Evolutionary conservation across 2,797 vertebrate genomes (phyloP), one percentile per base, ranked within the genome.

Genomic region (Falco concolor): DNA sequence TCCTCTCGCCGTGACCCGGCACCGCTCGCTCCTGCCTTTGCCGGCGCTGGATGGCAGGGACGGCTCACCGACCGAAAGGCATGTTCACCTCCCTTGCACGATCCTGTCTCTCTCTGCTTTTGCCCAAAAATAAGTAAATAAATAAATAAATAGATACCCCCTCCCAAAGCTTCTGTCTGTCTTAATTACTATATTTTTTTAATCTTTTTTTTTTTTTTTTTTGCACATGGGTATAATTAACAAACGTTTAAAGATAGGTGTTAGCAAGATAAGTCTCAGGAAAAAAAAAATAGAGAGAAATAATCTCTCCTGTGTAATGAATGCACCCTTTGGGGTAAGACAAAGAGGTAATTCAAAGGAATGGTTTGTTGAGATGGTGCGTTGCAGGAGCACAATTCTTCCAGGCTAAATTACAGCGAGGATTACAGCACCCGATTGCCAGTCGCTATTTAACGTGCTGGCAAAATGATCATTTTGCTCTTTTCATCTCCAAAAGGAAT

Each of bases 261-360:
- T 72, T 91, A 68, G 53, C 65, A 90, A 92, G 84, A 79, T 72
- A 87, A 96, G 13, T 59, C 79, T 94, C 52, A 57, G 73, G 3
- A 78, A 82, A 91, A 14, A 77, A 84, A 82, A 91, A 14, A 77
- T 44, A 84, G 53, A n/a, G 42, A 87, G 72, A 93, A 96, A 95
- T 91, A 84, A 95, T 90, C 72, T 89, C 70, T 87, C 47, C 57
- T 49, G 67, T 1, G 0, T 89, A 95, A 96, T 91, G 93, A 94
- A 93, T 87, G 89, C 20, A 30, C 72, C 94, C 94, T 95, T 96
- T 15, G 5, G 93, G 92, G 79, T 94, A 93, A 97, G 84, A 97
- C 95, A 97, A 97, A 96, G 96, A 96, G 91, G 83, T 94, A 92
- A 94, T 96, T 96, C 94, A 96, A 85, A 94, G 87, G 84, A 94